phyloP scores from a whole-genome alignment of 2,797 vertebrate genomes.

The Sciaenops ocellatus region DNA sequence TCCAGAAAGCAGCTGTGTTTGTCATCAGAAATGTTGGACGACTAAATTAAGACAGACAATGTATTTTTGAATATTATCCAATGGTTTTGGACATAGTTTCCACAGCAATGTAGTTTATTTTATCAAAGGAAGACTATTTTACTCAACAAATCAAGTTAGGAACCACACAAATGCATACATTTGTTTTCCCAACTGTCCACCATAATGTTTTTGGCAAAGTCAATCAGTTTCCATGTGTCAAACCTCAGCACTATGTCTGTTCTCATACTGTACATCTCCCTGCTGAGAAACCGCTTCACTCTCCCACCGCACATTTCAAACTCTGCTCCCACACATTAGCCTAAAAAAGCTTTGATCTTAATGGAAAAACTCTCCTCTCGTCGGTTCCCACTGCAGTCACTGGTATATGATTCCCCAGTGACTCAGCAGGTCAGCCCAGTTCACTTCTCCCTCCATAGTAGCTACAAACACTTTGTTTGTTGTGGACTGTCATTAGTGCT shows the following conservation, averaged over 20 bases:
- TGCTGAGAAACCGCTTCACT: slow-evolving; percentile 5
- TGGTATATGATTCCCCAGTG: slow-evolving; percentile 50
- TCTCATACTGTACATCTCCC: slow-evolving; percentile 8
- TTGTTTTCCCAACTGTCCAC: neutral
- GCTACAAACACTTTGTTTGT: slow-evolving; percentile 28
- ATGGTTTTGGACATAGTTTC: neutral
- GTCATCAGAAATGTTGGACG: neutral
- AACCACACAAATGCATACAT: neutral
- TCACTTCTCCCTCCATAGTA: slow-evolving; percentile 23
- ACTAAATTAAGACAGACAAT: neutral
- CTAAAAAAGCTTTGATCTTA: slow-evolving; percentile 57
- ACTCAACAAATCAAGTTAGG: neutral
- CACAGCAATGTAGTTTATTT: neutral
- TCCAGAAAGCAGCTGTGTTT: neutral
- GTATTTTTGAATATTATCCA: neutral
- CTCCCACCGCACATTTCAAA: slow-evolving; percentile 15
- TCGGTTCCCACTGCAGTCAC: slow-evolving; percentile 60
- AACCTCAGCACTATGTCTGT: neutral
- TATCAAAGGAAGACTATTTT: neutral
- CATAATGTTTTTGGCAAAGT: neutral
- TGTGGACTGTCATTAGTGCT: slow-evolving; percentile 16
- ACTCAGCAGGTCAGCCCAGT: slow-evolving; percentile 46
- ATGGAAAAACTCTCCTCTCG: slow-evolving; percentile 40
- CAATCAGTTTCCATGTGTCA: neutral
- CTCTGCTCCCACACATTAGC: slow-evolving; percentile 42